Evolutionary conservation across 2,797 vertebrate species (phyloP).

Genomic region (Mormyrus proboscirostris): DNA sequence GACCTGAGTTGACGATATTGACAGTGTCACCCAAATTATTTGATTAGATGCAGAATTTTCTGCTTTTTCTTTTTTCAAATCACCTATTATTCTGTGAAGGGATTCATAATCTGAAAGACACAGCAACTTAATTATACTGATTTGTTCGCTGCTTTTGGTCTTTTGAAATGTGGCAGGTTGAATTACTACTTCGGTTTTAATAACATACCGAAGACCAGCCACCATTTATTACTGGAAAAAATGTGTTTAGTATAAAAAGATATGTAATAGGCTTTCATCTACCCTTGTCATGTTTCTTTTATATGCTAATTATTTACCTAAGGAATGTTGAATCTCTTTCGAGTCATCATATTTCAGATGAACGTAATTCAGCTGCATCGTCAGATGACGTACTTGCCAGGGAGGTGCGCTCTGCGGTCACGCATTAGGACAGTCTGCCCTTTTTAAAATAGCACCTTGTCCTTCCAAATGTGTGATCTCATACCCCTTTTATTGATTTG

Average conservation of each 20-base stretch:
- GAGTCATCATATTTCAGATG: background rate
- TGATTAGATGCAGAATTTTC: background rate
- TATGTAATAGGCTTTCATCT: background rate
- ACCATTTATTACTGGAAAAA: background rate
- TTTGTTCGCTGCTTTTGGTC: background rate
- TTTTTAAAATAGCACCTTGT: constrained; percentile 1
- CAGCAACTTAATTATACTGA: background rate
- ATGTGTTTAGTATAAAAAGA: background rate
- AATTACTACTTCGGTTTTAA: background rate
- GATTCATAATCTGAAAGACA: background rate
- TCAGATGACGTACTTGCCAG: background rate
- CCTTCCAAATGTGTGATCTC: background rate
- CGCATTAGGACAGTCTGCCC: background rate
- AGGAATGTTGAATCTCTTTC: background rate
- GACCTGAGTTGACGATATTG: background rate
- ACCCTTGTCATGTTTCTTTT: background rate
- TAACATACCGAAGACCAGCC: background rate
- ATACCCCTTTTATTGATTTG: background rate
- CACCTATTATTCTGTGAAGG: background rate
- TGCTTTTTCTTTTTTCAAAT: background rate
- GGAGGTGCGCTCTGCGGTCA: background rate
- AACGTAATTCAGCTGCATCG: background rate
- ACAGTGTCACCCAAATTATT: background rate
- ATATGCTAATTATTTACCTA: background rate
- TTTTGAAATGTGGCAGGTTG: background rate